Percentiles rank a stretch among this genome's conserved stretches.
phyloP scores from a whole-genome alignment of 2,888 invertebrate genomes.

The Hirudinaria manillensis region DNA sequence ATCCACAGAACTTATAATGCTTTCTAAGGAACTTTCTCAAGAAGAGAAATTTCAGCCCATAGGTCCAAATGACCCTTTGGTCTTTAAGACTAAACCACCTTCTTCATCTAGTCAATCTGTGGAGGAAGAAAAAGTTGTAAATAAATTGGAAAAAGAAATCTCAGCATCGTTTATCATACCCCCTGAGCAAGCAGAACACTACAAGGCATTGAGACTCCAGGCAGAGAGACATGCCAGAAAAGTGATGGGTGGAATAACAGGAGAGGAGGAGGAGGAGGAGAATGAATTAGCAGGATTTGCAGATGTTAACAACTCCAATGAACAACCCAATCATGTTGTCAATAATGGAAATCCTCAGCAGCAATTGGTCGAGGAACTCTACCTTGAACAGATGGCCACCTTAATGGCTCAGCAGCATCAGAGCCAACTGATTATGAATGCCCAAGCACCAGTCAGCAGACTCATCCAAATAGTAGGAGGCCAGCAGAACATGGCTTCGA shows the following conservation, averaged over 20 bases:
- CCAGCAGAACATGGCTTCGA: background rate
- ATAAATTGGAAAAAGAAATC: background rate
- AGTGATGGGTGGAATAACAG: slow-evolving; percentile 23
- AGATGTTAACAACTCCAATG: background rate
- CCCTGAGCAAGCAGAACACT: slow-evolving; percentile 50
- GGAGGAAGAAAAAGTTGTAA: slow-evolving; percentile 21
- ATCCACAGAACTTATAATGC: slow-evolving; percentile 36
- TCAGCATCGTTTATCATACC: slow-evolving; percentile 45
- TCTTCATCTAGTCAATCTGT: slow-evolving; percentile 4
- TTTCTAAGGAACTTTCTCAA: slow-evolving; percentile 18
- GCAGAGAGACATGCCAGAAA: slow-evolving; percentile 71
- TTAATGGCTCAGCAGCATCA: slow-evolving; percentile 22
- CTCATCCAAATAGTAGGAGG: slow-evolving; percentile 11
- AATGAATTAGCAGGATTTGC: background rate
- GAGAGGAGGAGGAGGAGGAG: slow-evolving; percentile 22
- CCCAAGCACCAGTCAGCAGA: slow-evolving; percentile 8
- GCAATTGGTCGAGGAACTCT: slow-evolving; percentile 19
- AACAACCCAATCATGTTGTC: background rate
- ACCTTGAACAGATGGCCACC: slow-evolving; percentile 27
- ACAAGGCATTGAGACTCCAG: slow-evolving; percentile 59
- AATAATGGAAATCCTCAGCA: slow-evolving; percentile 18
- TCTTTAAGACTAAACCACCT: slow-evolving; percentile 34
- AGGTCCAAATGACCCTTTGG: slow-evolving; percentile 39
- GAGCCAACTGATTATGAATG: background rate
- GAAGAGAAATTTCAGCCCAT: slow-evolving; percentile 36